Evolutionary conservation across 2,113 vertebrate species (phyloP).

Genomic region (Taxidea taxus): DNA sequence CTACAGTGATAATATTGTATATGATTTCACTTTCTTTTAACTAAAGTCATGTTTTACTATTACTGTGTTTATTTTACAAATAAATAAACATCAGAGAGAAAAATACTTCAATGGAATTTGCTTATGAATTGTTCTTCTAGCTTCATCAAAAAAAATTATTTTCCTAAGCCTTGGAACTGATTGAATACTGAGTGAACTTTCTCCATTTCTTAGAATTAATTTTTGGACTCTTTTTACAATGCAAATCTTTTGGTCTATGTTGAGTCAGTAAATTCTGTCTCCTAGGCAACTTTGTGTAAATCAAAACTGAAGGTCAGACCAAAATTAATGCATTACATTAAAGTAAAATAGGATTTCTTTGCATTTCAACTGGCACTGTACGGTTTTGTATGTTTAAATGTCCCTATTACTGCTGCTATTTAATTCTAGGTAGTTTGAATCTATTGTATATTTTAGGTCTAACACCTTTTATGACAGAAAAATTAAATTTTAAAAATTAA

Average conservation of each 20-base stretch:
- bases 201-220: slow-evolving; percentile 13
- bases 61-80: neutral
- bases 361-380: slow-evolving; percentile 28
- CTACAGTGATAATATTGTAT: neutral
- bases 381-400: slow-evolving; percentile 36
- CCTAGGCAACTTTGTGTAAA: slow-evolving; percentile 50
- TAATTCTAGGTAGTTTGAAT: slow-evolving; percentile 8
- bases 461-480: slow-evolving; percentile 21
- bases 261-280: slow-evolving; percentile 58
- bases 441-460: neutral
- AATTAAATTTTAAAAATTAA: slow-evolving; percentile 17
- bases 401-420: neutral
- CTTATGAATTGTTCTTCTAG: neutral
- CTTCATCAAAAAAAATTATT: neutral
- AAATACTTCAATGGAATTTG: neutral
- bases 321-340: slow-evolving; percentile 58
- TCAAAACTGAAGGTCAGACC: slow-evolving; percentile 59
- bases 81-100: slow-evolving; percentile 36
- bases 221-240: slow-evolving; percentile 3
- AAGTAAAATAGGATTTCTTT: slow-evolving; percentile 40
- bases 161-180: neutral
- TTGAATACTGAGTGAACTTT: slow-evolving; percentile 35
- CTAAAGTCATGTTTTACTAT: neutral
- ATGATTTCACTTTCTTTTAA: slow-evolving; percentile 14
- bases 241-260: slow-evolving; percentile 20